These are phyloP conservation scores for Cyprinodon brontotheroides DNA, from an alignment of 2,113 vertebrate species.

Conservation along the genomic window DNA sequence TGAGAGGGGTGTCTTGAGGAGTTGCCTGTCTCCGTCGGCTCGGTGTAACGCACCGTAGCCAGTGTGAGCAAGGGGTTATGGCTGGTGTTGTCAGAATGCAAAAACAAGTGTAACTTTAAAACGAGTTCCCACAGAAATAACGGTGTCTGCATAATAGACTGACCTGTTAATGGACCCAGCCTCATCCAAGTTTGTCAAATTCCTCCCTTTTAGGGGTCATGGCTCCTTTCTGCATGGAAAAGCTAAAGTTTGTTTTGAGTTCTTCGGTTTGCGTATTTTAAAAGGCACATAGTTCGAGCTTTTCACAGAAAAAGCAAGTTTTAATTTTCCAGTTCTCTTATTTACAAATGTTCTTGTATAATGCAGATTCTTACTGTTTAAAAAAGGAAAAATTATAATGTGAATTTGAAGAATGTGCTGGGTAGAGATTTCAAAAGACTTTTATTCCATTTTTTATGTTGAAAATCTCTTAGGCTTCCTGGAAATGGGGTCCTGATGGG, in stretches of 20 bases:
- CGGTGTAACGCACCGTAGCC: too few relatives aligned
- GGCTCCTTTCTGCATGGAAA: neutral
- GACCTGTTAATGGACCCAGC: neutral
- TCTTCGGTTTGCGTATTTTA: neutral
- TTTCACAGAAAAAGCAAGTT: too few relatives aligned
- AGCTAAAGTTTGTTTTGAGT: neutral
- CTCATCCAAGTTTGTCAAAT: neutral
- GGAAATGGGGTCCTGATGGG: conserved; percentile 91
- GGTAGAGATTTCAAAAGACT: neutral
- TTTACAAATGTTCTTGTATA: neutral
- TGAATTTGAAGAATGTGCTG: neutral
- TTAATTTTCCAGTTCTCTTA: neutral
- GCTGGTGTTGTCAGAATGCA: neutral
- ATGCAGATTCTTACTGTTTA: neutral
- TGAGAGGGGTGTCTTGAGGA: too few relatives aligned
- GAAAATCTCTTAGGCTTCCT: conserved; percentile 79
- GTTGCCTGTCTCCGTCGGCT: too few relatives aligned
- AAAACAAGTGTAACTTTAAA: neutral
- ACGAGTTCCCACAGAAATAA: too few relatives aligned
- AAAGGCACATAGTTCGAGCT: neutral
- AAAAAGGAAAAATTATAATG: neutral
- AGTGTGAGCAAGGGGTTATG: too few relatives aligned
- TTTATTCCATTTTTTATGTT: neutral
- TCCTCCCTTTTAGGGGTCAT: neutral
- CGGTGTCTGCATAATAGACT: neutral